Conservation (phyloP, 2,113 vertebrate species). For the Aspiorhynchus laticeps region DNA sequence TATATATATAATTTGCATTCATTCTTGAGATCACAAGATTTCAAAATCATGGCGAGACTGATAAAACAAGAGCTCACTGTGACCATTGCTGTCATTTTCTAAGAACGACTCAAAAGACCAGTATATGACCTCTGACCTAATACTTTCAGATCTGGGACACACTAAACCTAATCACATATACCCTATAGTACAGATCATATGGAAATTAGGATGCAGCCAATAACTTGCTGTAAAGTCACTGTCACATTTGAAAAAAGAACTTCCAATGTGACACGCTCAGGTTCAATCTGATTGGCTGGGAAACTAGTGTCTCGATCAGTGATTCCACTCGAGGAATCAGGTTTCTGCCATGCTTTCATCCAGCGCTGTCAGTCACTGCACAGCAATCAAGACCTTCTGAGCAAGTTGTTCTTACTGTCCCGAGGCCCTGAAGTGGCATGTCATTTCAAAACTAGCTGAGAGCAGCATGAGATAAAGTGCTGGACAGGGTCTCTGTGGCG, state of each 20-base stretch:
- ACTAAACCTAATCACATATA: background rate
- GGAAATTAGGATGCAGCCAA: background rate
- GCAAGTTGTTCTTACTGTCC: background rate
- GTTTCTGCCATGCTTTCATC: conserved; percentile 7
- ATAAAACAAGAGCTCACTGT: too few relatives aligned
- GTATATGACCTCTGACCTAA: background rate
- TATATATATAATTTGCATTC: too few relatives aligned
- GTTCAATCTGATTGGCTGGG: background rate
- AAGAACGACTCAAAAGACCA: background rate
- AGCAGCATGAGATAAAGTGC: background rate
- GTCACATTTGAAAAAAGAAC: background rate
- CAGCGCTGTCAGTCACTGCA: background rate
- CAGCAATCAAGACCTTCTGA: conserved; percentile 9
- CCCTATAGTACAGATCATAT: background rate
- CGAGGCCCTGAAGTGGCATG: conserved; percentile 1
- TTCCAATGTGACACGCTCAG: background rate
- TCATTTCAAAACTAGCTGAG: background rate
- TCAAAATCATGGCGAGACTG: too few relatives aligned
- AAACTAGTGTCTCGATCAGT: background rate
- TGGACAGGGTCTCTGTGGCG: background rate
- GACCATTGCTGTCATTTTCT: too few relatives aligned
- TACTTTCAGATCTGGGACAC: background rate
- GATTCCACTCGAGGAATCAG: background rate
- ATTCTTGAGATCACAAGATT: too few relatives aligned
- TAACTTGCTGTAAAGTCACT: background rate